Evolutionary conservation across 2,888 invertebrate genomes (phyloP).

Genomic region (Hyposoter dolosus): DNA sequence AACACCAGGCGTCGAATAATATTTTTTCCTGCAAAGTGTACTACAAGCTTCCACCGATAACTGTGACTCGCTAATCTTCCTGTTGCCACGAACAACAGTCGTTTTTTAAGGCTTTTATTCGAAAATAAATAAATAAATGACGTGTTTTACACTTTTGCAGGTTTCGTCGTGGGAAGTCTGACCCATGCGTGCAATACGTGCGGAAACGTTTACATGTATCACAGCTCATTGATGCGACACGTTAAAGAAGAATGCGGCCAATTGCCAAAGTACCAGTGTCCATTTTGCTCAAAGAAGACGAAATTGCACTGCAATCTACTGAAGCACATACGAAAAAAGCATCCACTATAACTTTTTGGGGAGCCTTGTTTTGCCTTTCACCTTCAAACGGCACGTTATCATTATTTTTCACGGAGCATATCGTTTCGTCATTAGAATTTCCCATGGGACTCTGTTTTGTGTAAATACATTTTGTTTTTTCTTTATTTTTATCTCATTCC

Average conservation of each 20-base stretch:
- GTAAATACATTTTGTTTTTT: conserved; percentile 33
- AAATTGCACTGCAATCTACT: conserved; percentile 82
- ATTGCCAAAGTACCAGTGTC: conserved; percentile 81
- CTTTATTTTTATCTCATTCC: neutral
- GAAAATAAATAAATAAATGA: neutral
- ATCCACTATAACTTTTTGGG: conserved; percentile 61
- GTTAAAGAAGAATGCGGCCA: conserved; percentile 81
- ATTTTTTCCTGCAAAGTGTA: conserved; percentile 13
- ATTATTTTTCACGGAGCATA: neutral
- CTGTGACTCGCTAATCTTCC: neutral
- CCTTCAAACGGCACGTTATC: conserved; percentile 8
- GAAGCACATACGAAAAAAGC: conserved; percentile 81
- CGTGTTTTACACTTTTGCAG: conserved; percentile 78
- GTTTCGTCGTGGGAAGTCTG: conserved; percentile 68
- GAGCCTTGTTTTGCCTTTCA: neutral
- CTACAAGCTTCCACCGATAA: conserved; percentile 12
- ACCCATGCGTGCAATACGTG: conserved; percentile 76
- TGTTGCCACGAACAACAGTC: neutral
- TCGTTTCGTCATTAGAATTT: neutral
- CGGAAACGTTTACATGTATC: conserved; percentile 80
- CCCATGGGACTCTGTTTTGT: neutral
- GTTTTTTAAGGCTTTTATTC: neutral
- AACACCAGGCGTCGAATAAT: conserved; percentile 52
- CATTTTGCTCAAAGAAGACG: conserved; percentile 80
- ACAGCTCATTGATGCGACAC: conserved; percentile 80